Evolutionary conservation across 2,797 vertebrate genomes (phyloP), one percentile per base, ranked within the genome.

Genomic region (Molothrus ater): DNA sequence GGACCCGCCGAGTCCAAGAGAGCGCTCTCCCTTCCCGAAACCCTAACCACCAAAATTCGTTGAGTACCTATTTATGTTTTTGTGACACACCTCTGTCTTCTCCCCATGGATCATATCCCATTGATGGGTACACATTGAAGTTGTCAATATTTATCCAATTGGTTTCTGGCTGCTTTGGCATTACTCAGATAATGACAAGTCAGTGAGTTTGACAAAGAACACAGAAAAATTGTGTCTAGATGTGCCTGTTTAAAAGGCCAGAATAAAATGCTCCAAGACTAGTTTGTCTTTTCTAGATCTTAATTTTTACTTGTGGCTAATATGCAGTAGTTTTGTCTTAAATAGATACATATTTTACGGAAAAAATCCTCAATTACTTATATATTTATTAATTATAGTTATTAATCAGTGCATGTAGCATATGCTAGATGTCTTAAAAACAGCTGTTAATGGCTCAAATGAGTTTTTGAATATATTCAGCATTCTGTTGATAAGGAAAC

Each of bases 11-110:
- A 99, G 87, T 99, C 99, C 72, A 99, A 99, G 97, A 98, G 99
- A 81, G 98, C 99, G 0, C 99, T 99, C 92, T 99, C 99, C 50
- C 98, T 99, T 43, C 99, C 99, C 1, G 99, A 99, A 97, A 99
- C 99, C 25, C 97, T 99, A 71, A 98, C 99, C 96, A 99, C 98
- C 98, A 98, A 99, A 97, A 98, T 99, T 57, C 99, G 99, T 99
- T 98, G 98, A 99, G 99, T 99, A 98, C 93, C 94, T 94, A 2
- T 86, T 92, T 60, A 38, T 86, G 25, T 79, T 71, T 51, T 90
- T 70, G 48, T 88, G 54, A 63, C 87, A 53, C 76, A 2, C 85
- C 88, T 90, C 40, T 93, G 50, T 92, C 96, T 95, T 96, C 91
- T 96, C 96, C 86, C 91, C 75, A 60, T 26, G 40, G 47, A 34